Conservation (phyloP, 2,888 invertebrate species). For the Nebria salina region DNA sequence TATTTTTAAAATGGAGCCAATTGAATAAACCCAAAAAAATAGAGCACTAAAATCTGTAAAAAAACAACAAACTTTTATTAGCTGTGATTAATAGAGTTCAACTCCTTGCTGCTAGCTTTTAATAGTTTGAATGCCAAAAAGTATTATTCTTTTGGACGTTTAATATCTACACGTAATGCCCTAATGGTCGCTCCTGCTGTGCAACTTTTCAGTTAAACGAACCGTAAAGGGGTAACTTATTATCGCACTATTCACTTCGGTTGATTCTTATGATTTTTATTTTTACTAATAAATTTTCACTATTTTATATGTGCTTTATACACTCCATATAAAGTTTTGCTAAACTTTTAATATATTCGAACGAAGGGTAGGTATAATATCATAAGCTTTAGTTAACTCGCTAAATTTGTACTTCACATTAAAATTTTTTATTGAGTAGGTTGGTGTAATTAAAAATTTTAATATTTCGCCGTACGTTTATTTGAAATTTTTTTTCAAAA, state of each 20-base stretch:
- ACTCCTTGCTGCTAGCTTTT: neutral
- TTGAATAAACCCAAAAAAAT: neutral
- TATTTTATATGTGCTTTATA: slow-evolving; percentile 22
- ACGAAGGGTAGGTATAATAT: neutral
- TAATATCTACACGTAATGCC: slow-evolving; percentile 31
- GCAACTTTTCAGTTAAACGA: slow-evolving; percentile 42
- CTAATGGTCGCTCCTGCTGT: slow-evolving; percentile 26
- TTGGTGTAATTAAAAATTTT: too few species aligned
- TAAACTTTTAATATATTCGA: neutral
- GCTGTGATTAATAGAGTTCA: neutral
- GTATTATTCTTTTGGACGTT: slow-evolving; percentile 27
- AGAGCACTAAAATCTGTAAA: neutral
- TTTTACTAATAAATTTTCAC: slow-evolving; percentile 35
- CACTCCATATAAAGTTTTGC: slow-evolving; percentile 10
- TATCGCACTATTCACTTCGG: slow-evolving; percentile 22
- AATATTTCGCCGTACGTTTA: too few species aligned
- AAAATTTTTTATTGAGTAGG: too few species aligned
- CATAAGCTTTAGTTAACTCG: too few species aligned
- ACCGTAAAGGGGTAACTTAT: slow-evolving; percentile 41
- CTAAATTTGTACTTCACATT: too few species aligned
- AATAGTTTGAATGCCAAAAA: slow-evolving; percentile 13
- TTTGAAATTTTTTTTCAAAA: too few species aligned
- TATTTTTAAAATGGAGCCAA: too few species aligned
- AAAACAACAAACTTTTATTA: neutral
- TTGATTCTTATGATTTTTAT: slow-evolving; percentile 28